phyloP scores from a whole-genome alignment of 1,140 invertebrate species.

The Campoletis sonorensis region DNA sequence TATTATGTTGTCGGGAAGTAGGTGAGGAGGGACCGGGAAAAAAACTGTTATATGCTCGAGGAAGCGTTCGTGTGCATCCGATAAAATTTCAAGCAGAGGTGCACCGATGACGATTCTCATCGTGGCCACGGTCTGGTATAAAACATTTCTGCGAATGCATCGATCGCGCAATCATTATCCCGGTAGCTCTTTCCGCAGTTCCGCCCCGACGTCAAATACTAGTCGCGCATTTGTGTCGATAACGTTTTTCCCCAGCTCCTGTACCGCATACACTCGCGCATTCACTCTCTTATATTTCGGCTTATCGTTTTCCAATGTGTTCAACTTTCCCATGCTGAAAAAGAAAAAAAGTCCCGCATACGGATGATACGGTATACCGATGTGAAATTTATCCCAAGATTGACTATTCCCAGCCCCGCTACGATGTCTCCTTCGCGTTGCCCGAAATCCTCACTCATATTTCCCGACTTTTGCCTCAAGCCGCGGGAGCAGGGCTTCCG shows the following conservation, averaged over 20 bases:
- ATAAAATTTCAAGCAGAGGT: not conserved
- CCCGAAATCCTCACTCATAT: conserved; percentile 2
- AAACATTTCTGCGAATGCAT: no score
- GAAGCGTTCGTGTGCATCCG: conserved; percentile 28
- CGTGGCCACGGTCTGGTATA: no score
- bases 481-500: not conserved
- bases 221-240: not conserved
- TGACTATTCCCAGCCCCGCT: not conserved
- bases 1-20: conserved; percentile 6
- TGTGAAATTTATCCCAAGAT: not conserved
- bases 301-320: not conserved
- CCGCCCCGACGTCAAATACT: conserved; percentile 2
- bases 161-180: no score
- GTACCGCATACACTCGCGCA: not conserved
- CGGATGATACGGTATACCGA: no score
- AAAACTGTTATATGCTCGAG: not conserved
- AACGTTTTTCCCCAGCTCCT: not conserved
- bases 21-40: no score
- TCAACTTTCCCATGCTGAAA: not conserved
- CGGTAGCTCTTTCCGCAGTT: not conserved
- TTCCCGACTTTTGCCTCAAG: not conserved
- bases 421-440: not conserved
- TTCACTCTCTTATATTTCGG: not conserved
- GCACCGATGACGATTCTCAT: conserved; percentile 26
- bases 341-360: no score